phyloP scores from a whole-genome alignment of 2,797 vertebrate genomes.

The Lepus townsendii region DNA sequence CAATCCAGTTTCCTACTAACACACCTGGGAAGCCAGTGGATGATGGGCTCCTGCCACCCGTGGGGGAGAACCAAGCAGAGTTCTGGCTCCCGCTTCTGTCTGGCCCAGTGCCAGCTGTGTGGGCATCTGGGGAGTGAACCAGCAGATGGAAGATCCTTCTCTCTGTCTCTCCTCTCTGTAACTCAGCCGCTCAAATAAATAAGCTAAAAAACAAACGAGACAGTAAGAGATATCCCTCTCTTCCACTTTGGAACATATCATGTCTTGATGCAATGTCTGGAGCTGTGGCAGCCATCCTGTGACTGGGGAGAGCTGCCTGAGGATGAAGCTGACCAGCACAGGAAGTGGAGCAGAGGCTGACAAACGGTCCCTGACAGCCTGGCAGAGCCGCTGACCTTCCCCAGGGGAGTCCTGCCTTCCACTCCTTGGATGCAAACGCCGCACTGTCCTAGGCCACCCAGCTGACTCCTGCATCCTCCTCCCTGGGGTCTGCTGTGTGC shows the following conservation, averaged over 20 bases:
- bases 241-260: background rate
- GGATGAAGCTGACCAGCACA: background rate
- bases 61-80: too few species aligned
- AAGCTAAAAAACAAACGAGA: background rate
- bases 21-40: too few species aligned
- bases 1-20: too few species aligned
- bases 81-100: too few species aligned
- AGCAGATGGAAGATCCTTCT: too few species aligned
- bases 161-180: too few species aligned
- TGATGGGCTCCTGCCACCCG: too few species aligned
- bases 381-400: background rate
- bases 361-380: background rate
- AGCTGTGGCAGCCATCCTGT: conserved; percentile 14
- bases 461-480: background rate
- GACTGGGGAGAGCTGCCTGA: background rate
- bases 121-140: too few species aligned
- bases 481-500: background rate
- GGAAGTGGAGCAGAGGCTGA: background rate
- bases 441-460: background rate
- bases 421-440: background rate
- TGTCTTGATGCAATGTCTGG: background rate
- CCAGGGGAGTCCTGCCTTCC: background rate
- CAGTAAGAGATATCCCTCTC: background rate
- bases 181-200: background rate
- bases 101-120: too few species aligned